Evolutionary conservation across 2,113 vertebrate species (phyloP), one percentile per base, ranked within the genome.

Genomic region (Pantherophis guttatus): DNA sequence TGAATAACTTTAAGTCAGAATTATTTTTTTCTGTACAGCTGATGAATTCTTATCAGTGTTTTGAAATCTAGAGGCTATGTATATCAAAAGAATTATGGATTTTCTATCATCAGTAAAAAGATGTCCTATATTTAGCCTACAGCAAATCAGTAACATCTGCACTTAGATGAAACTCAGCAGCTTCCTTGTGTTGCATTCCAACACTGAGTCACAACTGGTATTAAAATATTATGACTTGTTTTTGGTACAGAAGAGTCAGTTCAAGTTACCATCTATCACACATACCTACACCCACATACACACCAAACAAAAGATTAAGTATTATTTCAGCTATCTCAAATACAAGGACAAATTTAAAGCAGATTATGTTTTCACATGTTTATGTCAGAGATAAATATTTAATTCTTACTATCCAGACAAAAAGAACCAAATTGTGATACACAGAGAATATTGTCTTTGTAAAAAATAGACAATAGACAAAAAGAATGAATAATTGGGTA

Each of bases 171-270:
- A 89, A 23, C 19, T 93, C 65, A 50, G 17, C 53, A 89, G 19
- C 11, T 50, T 65, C 33, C 57, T 75, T 75, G n/a, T 75, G 59
- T 44, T 58, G 26, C 57, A 87, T 75, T 57, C 91, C 65, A 89
- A 57, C 23, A 48, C 50, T 89, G 70, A 81, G 15, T 88, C 62
- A 89, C 53, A 93, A 75, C 52, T 81, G 62, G 62, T 85, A 26
- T 89, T 48, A 75, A 58, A 93, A 89, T 89, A 92, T 57, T 89
- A 55, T 92, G 39, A 89, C 39, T 85, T 93, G 15, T 48, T 58
- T 89, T 48, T 29, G 81, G 55, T 58, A 50, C 26, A 57, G 39
- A 75, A 29, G 52, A 44, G 52, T 81, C 53, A 89, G 53, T 55
- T 88, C 53, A 81, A 44, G 81, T 89, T 89, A 58, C 91, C 24